Conservation (phyloP, 1,140 invertebrate genomes). For the Lepidurus packardi region DNA sequence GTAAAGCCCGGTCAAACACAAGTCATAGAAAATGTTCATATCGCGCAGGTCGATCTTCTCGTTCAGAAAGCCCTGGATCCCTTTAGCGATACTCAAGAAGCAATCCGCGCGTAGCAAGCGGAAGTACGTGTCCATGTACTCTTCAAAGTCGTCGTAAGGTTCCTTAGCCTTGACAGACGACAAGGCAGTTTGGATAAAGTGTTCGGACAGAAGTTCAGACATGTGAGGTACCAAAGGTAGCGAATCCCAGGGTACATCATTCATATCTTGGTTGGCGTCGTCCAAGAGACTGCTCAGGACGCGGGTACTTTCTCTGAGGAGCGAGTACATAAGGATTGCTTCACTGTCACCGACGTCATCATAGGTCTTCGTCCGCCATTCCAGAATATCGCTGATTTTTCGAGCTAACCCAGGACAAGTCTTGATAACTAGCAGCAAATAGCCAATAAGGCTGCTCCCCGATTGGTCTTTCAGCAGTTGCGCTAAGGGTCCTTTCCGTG, state of each 20-base stretch:
- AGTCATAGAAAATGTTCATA: slow-evolving; percentile 30
- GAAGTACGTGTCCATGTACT: slow-evolving; percentile 33
- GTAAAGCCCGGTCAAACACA: slow-evolving; percentile 25
- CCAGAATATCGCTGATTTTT: background rate
- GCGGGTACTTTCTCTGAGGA: background rate
- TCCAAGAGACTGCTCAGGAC: background rate
- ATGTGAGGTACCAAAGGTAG: background rate
- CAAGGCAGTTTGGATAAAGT: background rate
- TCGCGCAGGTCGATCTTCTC: slow-evolving; percentile 22
- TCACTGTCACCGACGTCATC: background rate
- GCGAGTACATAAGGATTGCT: background rate
- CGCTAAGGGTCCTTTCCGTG: background rate
- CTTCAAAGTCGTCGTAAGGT: slow-evolving; percentile 24
- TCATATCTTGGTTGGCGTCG: background rate
- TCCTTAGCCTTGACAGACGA: slow-evolving; percentile 1
- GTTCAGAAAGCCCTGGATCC: slow-evolving; percentile 26
- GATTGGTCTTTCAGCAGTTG: background rate
- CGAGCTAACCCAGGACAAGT: background rate
- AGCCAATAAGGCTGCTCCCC: background rate
- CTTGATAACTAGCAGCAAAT: background rate
- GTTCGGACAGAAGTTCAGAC: background rate
- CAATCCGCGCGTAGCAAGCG: slow-evolving; percentile 29
- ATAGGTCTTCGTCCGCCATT: background rate
- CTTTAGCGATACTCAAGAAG: slow-evolving; percentile 23
- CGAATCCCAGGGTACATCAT: background rate